Base-by-base conservation (phyloP, 2,113 vertebrate genomes). In the Hyaena hyaena region DNA sequence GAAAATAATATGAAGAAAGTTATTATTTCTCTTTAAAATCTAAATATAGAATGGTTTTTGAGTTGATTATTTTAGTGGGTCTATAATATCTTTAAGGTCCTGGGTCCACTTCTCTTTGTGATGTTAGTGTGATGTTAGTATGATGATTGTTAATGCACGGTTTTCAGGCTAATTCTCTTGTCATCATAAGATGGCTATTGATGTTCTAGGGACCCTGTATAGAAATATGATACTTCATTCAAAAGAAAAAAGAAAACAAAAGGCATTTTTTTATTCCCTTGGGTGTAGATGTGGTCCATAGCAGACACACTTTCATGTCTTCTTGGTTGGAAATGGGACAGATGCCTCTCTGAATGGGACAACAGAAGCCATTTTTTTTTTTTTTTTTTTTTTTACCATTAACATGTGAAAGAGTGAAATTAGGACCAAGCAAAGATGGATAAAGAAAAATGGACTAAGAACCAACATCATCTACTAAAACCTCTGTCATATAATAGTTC, bases 351-450 rank as follows among this genome's bases (percentile, higher is more conserved):
- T 63, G 53, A 35, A 93, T 48, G 28, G 81, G 50, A 55, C 15
- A 90, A 24, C 11, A 74, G 16, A 28, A 28, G 23, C 39, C 71
- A 5, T 35, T 35, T 35, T 35, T 12, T 43, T 74, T 74, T 43
- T 71, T 74, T 43, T 71, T 9, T 71, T 71, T 71, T 43, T 0
- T 71, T 88, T 65, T 5, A 45, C 9, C 33, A n/a, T 71, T 77
- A 7, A 2, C 4, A 33, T 10, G n/a, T 80, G 31, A 73, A 80
- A 48, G 31, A 69, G n/a, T 68, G 1, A 31, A 61, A 77, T 10
- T 24, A 15, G 19, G 11, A 4, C 4, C 3, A 14, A 43, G 33
- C 6, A 50, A 58, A 28, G 0, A 0, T n/a, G 0, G 15, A 61
- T 74, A 50, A 43, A 45, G 12, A 26, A 74, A 90, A 81, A 74